phyloP scores from a whole-genome alignment of 2,888 invertebrate species.

The Vandiemenella viatica region DNA sequence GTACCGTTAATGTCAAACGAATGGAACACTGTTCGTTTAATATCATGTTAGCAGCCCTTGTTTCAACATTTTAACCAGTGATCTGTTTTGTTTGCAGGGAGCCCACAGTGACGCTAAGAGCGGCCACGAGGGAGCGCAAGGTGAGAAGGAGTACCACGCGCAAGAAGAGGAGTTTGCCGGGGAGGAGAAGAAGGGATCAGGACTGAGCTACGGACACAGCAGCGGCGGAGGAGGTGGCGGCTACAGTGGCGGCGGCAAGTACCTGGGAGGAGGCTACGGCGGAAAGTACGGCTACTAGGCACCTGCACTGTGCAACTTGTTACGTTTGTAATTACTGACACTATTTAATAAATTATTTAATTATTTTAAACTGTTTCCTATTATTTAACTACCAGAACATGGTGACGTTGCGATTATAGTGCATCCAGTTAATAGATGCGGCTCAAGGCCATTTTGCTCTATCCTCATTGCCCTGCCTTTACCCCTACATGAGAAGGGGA shows the following conservation, averaged over 20 bases:
- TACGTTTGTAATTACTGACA: constrained; percentile 24
- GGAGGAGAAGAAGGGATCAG: constrained; percentile 34
- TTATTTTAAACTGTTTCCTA: not conserved
- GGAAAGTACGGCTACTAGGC: constrained; percentile 22
- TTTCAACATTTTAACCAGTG: too few relatives aligned
- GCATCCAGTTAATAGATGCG: too few relatives aligned
- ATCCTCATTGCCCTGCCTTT: too few relatives aligned
- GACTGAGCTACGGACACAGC: constrained; percentile 33
- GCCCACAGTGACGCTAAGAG: constrained; percentile 35
- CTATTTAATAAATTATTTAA: not conserved
- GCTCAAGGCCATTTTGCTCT: too few relatives aligned
- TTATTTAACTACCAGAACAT: too few relatives aligned
- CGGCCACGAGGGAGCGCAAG: constrained; percentile 41
- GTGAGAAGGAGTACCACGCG: constrained; percentile 37
- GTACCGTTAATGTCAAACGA: too few relatives aligned
- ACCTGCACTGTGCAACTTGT: constrained; percentile 23
- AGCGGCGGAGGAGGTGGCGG: constrained; percentile 22
- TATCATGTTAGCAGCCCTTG: too few relatives aligned
- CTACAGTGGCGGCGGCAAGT: constrained; percentile 1
- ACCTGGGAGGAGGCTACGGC: not conserved
- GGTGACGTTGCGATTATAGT: too few relatives aligned
- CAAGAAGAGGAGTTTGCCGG: constrained; percentile 39
- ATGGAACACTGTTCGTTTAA: too few relatives aligned
- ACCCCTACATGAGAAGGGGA: too few relatives aligned
- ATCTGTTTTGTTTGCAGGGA: too few relatives aligned